Percentiles rank a stretch among this genome's conserved stretches.
Conservation (phyloP, 2,888 invertebrate species). For the Oxycera nigricornis region DNA sequence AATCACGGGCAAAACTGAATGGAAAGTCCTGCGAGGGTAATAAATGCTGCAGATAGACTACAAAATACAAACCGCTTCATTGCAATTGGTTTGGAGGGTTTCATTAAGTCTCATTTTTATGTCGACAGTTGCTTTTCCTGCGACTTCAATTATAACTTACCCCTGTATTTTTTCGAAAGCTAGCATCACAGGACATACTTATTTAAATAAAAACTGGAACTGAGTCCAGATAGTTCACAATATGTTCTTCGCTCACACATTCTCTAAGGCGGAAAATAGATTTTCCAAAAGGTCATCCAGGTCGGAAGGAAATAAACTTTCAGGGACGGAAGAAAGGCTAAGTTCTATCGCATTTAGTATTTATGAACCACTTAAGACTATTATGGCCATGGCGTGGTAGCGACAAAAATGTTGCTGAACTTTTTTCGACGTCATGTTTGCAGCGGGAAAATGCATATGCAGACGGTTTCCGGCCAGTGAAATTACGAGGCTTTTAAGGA, state of each 20-base stretch:
- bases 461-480: slow-evolving; percentile 10
- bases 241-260: too few relatives aligned
- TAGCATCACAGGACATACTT: not conserved
- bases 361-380: slow-evolving; percentile 45
- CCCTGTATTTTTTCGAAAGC: not conserved
- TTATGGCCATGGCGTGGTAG: not conserved
- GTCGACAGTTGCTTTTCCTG: too few relatives aligned
- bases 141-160: too few relatives aligned
- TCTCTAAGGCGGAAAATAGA: not conserved
- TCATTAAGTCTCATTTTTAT: not conserved
- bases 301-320: slow-evolving; percentile 15
- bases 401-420: not conserved
- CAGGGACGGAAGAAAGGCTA: not conserved
- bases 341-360: slow-evolving; percentile 41
- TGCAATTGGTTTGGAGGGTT: not conserved
- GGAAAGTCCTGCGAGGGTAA: not conserved
- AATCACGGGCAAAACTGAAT: not conserved
- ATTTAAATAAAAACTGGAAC: not conserved
- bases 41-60: not conserved
- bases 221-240: not conserved
- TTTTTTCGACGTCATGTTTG: not conserved
- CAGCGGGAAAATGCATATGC: slow-evolving; percentile 35
- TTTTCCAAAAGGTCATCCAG: slow-evolving; percentile 6
- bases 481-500: slow-evolving; percentile 26
- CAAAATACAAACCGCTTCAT: not conserved